Evolutionary conservation across 2,888 invertebrate genomes (phyloP), one percentile per base, ranked within the genome.

Genomic region (Ptychoptera albimana): DNA sequence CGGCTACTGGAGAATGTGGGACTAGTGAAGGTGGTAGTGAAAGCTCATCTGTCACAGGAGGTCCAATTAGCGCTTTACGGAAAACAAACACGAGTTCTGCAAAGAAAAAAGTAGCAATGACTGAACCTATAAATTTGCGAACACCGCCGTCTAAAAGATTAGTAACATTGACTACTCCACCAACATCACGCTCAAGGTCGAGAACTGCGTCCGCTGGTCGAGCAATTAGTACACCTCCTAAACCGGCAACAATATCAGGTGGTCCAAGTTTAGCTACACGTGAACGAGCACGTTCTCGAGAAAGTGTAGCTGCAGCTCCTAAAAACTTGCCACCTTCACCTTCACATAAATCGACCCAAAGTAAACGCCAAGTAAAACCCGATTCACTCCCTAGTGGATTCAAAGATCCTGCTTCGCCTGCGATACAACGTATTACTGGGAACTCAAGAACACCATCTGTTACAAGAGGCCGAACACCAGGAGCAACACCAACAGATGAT

Each of bases 1-100:
- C 53, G 3, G 9, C 6, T 39, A 59, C 56, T 49, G 60, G 60
- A 37, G 65, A 65, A 41, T 60, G 58, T 39, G 48, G 70, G 37
- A 75, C 75, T 42, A 77, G 77, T 56, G 79, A 79, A 53, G 77
- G 75, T 50, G 84, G 84, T 40, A 84, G 84, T 52, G 85, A 85
- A 56, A 84, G 82, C 59, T 82, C 83, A 0, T 82, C 82, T 1
- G 62, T 82, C 32, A 74, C 78, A 4, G 71, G 72, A 15, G 64
- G 63, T 45, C 51, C 51, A 40, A 44, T 43, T 6, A 56, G 57
- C 8, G 58, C 59, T 1, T 54, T 56, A 1, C 52, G 60, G 9
- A 54, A 55, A 43, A 44, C 52, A 15, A 23, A 23, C 7, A 23
- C 23, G 3, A 57, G 56, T 10, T 67, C 58, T 36, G 58, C 71